Percentiles rank a stretch among this genome's conserved stretches.
These are phyloP conservation scores for Erebia palarica DNA, from an alignment of 2,888 invertebrate genomes.

Conservation along the genomic window DNA sequence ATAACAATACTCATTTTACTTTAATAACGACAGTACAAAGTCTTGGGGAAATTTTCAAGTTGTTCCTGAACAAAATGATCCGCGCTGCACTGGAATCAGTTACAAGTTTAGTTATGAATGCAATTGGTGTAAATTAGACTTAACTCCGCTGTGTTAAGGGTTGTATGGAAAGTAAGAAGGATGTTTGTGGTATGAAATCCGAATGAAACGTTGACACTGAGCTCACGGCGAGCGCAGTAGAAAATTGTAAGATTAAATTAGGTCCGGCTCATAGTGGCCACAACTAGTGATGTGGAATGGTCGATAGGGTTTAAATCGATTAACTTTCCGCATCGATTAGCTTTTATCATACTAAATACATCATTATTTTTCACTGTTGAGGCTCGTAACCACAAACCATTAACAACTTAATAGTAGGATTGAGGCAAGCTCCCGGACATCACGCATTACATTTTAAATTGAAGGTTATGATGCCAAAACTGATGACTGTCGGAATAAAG, in stretches of 20 bases:
- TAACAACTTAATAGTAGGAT: no score
- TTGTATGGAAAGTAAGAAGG: conserved; percentile 26
- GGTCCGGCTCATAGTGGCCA: conserved; percentile 61
- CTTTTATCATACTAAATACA: no score
- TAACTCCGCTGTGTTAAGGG: conserved; percentile 41
- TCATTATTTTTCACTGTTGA: no score
- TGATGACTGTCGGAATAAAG: no score
- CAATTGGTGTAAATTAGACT: conserved; percentile 42
- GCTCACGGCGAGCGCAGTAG: conserved; percentile 60
- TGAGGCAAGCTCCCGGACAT: no score
- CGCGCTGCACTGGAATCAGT: conserved; percentile 58
- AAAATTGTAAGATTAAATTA: conserved; percentile 78
- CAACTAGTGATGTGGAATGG: conserved; percentile 44
- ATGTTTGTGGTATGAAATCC: conserved; percentile 62
- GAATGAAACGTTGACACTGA: conserved; percentile 76
- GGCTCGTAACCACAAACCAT: no score
- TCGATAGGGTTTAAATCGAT: not conserved
- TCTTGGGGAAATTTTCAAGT: conserved; percentile 70
- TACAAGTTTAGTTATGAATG: conserved; percentile 43
- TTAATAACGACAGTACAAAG: conserved; percentile 68
- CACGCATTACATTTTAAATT: no score
- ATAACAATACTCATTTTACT: conserved; percentile 67
- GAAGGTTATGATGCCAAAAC: no score
- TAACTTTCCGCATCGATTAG: no score
- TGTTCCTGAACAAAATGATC: conserved; percentile 65